Evolutionary conservation across 1,140 invertebrate genomes (phyloP).

Genomic region (Achatina immaculata): DNA sequence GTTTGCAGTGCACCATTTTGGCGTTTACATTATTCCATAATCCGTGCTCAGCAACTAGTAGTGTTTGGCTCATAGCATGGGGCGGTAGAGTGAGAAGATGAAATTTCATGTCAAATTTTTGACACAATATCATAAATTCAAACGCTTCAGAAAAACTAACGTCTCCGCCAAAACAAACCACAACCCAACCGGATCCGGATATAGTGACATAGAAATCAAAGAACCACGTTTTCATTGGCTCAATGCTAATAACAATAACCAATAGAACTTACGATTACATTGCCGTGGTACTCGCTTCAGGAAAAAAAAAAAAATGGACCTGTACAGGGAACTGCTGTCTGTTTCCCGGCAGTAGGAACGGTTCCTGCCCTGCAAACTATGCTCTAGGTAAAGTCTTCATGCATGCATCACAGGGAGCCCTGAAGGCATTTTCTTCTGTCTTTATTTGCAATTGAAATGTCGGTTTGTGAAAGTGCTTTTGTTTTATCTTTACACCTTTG

Average conservation of each 20-base stretch:
- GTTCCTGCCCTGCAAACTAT: neutral
- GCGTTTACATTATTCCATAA: too few relatives aligned
- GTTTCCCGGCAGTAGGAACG: neutral
- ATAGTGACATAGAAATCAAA: neutral
- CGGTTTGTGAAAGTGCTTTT: neutral
- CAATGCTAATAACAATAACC: neutral
- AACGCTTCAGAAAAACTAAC: too few relatives aligned
- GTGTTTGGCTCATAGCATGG: too few relatives aligned
- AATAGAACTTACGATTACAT: constrained; percentile 8
- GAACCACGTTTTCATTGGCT: neutral
- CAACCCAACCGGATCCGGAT: neutral
- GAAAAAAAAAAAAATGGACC: neutral
- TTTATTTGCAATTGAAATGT: neutral
- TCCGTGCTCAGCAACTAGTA: too few relatives aligned
- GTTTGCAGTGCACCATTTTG: too few relatives aligned
- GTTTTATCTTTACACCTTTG: neutral
- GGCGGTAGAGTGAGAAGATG: too few relatives aligned
- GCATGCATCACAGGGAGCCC: neutral
- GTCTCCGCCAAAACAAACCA: too few relatives aligned
- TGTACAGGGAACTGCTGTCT: neutral
- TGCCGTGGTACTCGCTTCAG: neutral
- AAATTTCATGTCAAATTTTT: too few relatives aligned
- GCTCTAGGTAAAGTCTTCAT: neutral
- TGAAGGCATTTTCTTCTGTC: neutral
- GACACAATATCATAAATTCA: too few relatives aligned